phyloP scores from a whole-genome alignment of 2,888 invertebrate genomes.

The Platerodrilus igneus region DNA sequence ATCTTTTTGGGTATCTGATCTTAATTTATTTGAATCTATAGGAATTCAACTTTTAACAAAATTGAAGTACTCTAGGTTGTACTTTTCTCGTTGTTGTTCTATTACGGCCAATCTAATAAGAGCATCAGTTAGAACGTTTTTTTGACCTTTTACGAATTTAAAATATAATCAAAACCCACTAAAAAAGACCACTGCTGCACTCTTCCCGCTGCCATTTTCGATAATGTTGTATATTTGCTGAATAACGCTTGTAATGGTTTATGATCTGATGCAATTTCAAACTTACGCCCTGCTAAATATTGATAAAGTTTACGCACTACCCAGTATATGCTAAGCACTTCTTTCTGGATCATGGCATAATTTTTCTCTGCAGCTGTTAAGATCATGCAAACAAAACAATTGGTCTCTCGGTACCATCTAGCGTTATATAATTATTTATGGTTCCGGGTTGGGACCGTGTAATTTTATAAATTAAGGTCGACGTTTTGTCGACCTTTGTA shows the following conservation, averaged over 20 bases:
- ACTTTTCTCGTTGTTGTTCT: background rate
- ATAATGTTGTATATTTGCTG: conserved; percentile 33
- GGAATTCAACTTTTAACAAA: conserved; percentile 7
- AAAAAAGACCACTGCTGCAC: conserved; percentile 2
- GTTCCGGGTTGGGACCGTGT: no score
- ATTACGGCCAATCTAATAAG: background rate
- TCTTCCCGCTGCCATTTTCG: conserved; percentile 37
- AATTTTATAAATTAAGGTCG: no score
- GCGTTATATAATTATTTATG: no score
- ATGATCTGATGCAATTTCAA: conserved; percentile 36
- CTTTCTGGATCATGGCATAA: conserved; percentile 22
- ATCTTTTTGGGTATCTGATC: conserved; percentile 6
- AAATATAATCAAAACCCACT: background rate
- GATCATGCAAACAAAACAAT: no score
- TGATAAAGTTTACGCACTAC: conserved; percentile 33
- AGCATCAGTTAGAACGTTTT: background rate
- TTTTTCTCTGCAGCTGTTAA: conserved; percentile 16
- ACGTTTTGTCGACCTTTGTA: no score
- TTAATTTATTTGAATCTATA: conserved; percentile 6
- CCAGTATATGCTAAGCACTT: conserved; percentile 23
- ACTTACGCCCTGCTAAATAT: conserved; percentile 35
- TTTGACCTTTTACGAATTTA: background rate
- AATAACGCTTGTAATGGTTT: conserved; percentile 36
- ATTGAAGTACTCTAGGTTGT: conserved; percentile 8
- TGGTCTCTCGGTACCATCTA: no score